These are phyloP conservation scores for Salarias fasciatus DNA, from an alignment of 2,797 vertebrate species.

Conservation along the genomic window DNA sequence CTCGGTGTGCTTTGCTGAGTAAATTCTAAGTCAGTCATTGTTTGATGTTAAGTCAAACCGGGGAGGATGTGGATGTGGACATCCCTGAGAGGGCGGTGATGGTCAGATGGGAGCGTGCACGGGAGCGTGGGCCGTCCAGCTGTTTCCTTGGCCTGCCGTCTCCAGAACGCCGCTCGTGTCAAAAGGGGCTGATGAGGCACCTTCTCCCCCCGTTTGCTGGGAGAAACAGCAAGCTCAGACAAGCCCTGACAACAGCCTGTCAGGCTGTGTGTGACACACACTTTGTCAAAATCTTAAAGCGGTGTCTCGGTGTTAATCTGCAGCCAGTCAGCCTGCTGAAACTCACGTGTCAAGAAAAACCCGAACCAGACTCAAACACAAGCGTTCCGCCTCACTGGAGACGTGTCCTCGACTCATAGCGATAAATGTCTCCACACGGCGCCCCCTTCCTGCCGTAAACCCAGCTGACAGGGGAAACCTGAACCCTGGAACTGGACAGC, in stretches of 20 bases:
- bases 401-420: too few relatives aligned
- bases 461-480: too few relatives aligned
- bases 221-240: constrained; percentile 56
- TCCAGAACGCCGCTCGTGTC: constrained; percentile 35
- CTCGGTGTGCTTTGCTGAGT: constrained; percentile 62
- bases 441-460: too few relatives aligned
- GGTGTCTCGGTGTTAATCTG: constrained; percentile 59
- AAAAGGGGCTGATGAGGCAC: constrained; percentile 71
- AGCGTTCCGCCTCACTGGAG: too few relatives aligned
- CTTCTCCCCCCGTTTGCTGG: constrained; percentile 44
- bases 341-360: constrained; percentile 38
- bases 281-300: constrained; percentile 50
- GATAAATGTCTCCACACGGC: too few relatives aligned
- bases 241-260: constrained; percentile 55
- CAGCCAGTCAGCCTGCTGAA: constrained; percentile 61
- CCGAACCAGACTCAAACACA: constrained; percentile 36
- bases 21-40: constrained; percentile 62
- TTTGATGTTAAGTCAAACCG: constrained; percentile 61
- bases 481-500: too few relatives aligned
- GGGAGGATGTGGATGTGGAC: constrained; percentile 34
- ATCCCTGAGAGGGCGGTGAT: constrained; percentile 51
- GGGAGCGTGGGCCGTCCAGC: constrained; percentile 64
- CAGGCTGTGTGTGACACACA: constrained; percentile 37
- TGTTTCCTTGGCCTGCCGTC: constrained; percentile 61
- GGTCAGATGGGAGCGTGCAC: constrained; percentile 52